Percentiles rank a stretch among this genome's conserved stretches.
These are phyloP conservation scores for Lithophane semibrunnea DNA, from an alignment of 2,888 invertebrate species.

Conservation along the genomic window DNA sequence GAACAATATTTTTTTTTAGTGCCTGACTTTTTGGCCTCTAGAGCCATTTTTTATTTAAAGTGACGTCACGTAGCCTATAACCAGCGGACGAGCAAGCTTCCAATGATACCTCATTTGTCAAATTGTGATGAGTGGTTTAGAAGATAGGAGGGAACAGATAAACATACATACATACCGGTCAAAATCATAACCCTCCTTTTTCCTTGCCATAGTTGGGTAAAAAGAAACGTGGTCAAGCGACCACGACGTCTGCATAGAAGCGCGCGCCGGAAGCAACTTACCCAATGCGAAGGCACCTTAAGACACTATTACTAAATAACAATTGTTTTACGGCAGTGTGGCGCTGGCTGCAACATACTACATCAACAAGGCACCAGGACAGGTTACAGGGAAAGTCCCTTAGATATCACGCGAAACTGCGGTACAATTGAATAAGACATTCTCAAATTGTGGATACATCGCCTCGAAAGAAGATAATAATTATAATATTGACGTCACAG, in stretches of 20 bases:
- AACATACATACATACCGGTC: no score
- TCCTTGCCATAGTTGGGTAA: no score
- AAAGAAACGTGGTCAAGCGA: neutral
- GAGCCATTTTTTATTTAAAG: no score
- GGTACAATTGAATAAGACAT: neutral
- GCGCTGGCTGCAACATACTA: conserved; percentile 58
- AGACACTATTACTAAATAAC: conserved; percentile 29
- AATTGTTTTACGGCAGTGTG: conserved; percentile 53
- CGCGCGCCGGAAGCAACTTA: neutral
- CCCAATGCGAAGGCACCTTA: conserved; percentile 19
- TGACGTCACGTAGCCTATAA: no score
- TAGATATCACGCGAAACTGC: neutral
- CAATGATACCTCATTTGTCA: no score
- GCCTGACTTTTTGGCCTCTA: no score
- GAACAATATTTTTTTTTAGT: no score
- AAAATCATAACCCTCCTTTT: no score
- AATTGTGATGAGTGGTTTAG: no score
- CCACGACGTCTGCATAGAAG: neutral
- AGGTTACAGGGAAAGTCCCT: neutral
- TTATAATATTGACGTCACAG: no score
- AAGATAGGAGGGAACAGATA: no score
- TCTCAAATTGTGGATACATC: neutral
- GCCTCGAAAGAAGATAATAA: neutral
- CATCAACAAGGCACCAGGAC: conserved; percentile 35
- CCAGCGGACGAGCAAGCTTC: no score